Percentiles rank a stretch among this genome's conserved stretches.
Evolutionary conservation across 2,888 invertebrate genomes (phyloP).

Genomic region (Suillia variegata): DNA sequence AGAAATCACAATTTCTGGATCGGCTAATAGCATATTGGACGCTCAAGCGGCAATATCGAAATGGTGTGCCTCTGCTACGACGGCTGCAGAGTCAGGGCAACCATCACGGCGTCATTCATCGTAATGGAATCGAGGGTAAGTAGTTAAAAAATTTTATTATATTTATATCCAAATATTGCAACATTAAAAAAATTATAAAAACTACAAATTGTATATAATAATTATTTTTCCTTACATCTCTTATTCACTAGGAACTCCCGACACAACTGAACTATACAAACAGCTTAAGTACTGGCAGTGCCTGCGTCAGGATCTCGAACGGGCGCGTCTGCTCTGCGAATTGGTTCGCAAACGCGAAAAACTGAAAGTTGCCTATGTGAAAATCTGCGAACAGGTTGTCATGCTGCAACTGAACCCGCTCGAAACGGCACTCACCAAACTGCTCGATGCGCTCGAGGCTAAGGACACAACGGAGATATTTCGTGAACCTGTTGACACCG

Average conservation of each 20-base stretch:
- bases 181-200: no score
- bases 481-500: slow-evolving; percentile 87
- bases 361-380: slow-evolving; percentile 84
- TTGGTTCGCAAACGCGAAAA: slow-evolving; percentile 95
- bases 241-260: slow-evolving; percentile 66
- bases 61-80: slow-evolving; percentile 92
- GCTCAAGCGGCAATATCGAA: slow-evolving; percentile 89
- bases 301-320: slow-evolving; percentile 90
- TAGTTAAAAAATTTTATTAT: background rate
- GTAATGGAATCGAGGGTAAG: slow-evolving; percentile 66
- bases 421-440: slow-evolving; percentile 76
- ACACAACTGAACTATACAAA: slow-evolving; percentile 77
- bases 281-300: slow-evolving; percentile 94
- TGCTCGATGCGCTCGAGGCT: slow-evolving; percentile 77
- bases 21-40: slow-evolving; percentile 96
- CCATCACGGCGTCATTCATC: slow-evolving; percentile 63
- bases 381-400: slow-evolving; percentile 79
- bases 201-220: no score
- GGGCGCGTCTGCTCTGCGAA: slow-evolving; percentile 89
- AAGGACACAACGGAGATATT: slow-evolving; percentile 88
- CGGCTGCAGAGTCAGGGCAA: slow-evolving; percentile 73
- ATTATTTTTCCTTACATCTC: no score
- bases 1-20: slow-evolving; percentile 84
- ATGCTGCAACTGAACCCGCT: slow-evolving; percentile 83
- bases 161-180: background rate